Evolutionary conservation across 2,888 invertebrate species (phyloP).

Genomic region (Caenorhabditis doughertyi): DNA sequence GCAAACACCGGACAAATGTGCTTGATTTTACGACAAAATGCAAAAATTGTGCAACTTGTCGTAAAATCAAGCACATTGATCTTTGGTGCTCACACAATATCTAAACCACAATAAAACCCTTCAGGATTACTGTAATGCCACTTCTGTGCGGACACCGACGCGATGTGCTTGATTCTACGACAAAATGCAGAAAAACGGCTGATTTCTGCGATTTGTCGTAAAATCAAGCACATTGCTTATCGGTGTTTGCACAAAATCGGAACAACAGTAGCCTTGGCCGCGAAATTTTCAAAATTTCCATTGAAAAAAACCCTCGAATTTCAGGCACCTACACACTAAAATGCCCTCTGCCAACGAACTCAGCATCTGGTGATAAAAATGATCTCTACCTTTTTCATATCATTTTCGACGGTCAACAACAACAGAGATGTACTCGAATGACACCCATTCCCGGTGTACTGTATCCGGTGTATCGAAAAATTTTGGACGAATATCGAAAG

Average conservation of each 20-base stretch:
- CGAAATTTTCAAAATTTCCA: not conserved
- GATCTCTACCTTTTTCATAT: slow-evolving; percentile 57
- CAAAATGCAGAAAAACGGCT: not conserved
- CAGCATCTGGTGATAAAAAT: slow-evolving; percentile 10
- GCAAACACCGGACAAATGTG: not conserved
- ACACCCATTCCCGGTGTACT: slow-evolving; percentile 56
- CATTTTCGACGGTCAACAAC: slow-evolving; percentile 7
- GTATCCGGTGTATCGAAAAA: slow-evolving; percentile 52
- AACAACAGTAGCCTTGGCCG: not conserved
- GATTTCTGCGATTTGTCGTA: not conserved
- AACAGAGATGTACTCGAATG: slow-evolving; percentile 31
- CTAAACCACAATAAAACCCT: too few species aligned
- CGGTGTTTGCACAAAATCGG: not conserved
- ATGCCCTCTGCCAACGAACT: slow-evolving; percentile 21
- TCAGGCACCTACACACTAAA: slow-evolving; percentile 36
- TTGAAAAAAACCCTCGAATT: not conserved
- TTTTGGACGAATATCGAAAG: slow-evolving; percentile 48
- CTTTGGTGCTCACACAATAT: too few species aligned
- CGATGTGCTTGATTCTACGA: not conserved
- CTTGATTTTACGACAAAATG: not conserved
- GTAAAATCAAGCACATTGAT: too few species aligned
- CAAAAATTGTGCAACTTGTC: too few species aligned
- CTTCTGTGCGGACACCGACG: not conserved
- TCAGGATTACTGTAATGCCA: too few species aligned
- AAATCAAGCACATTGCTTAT: not conserved